phyloP scores from a whole-genome alignment of 2,888 invertebrate species.

The Byasa hedistus region DNA sequence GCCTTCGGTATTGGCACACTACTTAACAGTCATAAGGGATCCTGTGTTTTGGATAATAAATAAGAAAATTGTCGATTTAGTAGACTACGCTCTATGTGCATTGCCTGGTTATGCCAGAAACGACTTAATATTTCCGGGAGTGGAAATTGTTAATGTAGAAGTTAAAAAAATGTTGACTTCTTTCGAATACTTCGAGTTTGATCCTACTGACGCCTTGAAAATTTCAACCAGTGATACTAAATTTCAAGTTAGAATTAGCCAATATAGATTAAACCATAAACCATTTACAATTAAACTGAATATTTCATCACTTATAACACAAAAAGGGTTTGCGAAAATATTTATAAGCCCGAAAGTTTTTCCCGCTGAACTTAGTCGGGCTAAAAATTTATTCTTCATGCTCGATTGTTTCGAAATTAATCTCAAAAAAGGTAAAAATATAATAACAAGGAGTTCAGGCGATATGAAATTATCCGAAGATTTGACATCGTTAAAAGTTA shows the following conservation, averaged over 20 bases:
- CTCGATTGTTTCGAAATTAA: constrained; percentile 81
- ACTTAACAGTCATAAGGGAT: constrained; percentile 83
- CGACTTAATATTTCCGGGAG: constrained; percentile 82
- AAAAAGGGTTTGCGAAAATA: constrained; percentile 81
- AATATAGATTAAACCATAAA: constrained; percentile 85
- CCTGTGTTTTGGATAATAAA: constrained; percentile 85
- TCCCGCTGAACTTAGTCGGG: constrained; percentile 73
- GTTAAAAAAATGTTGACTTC: constrained; percentile 83
- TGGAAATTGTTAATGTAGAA: constrained; percentile 81
- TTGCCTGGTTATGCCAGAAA: constrained; percentile 51
- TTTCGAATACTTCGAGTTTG: constrained; percentile 83
- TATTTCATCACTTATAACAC: constrained; percentile 79
- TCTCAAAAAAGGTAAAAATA: constrained; percentile 82
- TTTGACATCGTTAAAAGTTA: constrained; percentile 79
- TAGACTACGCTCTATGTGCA: constrained; percentile 78
- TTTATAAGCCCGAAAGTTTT: constrained; percentile 86
- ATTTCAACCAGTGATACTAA: constrained; percentile 49
- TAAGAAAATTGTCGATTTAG: constrained; percentile 79
- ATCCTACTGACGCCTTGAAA: constrained; percentile 81
- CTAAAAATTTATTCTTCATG: constrained; percentile 79
- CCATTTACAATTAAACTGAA: constrained; percentile 83
- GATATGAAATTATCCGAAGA: constrained; percentile 81
- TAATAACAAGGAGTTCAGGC: constrained; percentile 82
- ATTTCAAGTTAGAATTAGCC: constrained; percentile 70
- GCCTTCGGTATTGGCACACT: constrained; percentile 64